Conservation (phyloP, 2,797 vertebrate genomes). For the Sebastes umbrosus region DNA sequence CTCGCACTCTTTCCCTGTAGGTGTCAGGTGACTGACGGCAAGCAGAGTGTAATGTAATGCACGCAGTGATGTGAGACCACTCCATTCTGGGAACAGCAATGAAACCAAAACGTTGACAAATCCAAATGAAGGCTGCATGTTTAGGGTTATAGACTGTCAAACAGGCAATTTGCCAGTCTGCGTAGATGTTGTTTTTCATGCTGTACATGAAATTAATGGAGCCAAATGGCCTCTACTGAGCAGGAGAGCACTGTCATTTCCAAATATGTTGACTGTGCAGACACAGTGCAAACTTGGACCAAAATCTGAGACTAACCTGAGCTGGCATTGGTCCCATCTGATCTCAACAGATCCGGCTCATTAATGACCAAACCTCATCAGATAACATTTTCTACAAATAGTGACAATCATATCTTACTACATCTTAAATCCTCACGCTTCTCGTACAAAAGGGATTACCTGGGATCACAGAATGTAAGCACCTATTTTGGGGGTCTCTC, state of each 20-base stretch:
- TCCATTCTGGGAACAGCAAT: constrained; percentile 23
- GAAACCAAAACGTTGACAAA: constrained; percentile 28
- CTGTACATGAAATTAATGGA: constrained; percentile 6
- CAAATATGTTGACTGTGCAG: constrained; percentile 11
- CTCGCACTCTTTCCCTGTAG: neutral
- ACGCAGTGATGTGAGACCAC: constrained; percentile 39
- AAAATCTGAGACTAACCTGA: neutral
- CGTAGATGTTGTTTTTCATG: constrained; percentile 11
- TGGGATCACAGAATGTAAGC: neutral
- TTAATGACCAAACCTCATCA: neutral
- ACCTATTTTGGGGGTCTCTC: neutral
- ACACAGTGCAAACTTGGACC: neutral
- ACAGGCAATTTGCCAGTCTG: constrained; percentile 1
- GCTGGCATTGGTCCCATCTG: neutral
- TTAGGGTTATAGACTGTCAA: constrained; percentile 22
- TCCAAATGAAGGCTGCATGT: constrained; percentile 30
- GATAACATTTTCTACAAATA: neutral
- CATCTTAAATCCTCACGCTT: neutral
- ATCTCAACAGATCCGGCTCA: neutral
- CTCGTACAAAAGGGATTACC: neutral
- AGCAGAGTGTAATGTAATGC: constrained; percentile 28
- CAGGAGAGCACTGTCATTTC: neutral
- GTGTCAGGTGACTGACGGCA: constrained; percentile 47
- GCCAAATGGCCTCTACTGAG: constrained; percentile 1
- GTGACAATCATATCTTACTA: neutral